These are phyloP conservation scores for Hippoglossus stenolepis DNA, from an alignment of 2,113 vertebrate species.

Conservation along the genomic window DNA sequence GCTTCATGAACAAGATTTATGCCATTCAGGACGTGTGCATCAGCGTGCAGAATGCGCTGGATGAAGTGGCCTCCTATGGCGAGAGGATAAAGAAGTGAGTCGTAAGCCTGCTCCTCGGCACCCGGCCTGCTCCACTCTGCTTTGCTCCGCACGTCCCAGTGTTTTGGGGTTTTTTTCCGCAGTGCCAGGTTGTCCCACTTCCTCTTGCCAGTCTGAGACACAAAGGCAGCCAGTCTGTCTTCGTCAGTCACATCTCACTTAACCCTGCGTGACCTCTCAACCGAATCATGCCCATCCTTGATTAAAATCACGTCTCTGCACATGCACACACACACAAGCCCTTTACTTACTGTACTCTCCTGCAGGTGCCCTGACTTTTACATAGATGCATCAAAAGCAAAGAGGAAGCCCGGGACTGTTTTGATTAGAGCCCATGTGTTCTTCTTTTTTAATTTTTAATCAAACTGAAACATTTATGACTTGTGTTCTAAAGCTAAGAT, in stretches of 20 bases:
- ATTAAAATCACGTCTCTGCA: too few species aligned
- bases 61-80: slow-evolving; percentile 95
- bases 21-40: slow-evolving; percentile 98
- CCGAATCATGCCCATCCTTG: slow-evolving; percentile 36
- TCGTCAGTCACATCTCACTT: slow-evolving; percentile 52
- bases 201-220: slow-evolving; percentile 49
- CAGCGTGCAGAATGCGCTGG: slow-evolving; percentile 95
- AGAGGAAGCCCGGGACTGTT: too few species aligned
- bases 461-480: too few species aligned
- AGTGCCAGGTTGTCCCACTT: slow-evolving; percentile 58
- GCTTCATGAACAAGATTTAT: slow-evolving; percentile 98
- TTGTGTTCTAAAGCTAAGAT: too few species aligned
- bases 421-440: too few species aligned
- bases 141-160: slow-evolving; percentile 44
- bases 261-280: slow-evolving; percentile 43
- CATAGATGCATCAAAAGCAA: too few species aligned
- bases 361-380: too few species aligned
- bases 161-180: slow-evolving; percentile 14
- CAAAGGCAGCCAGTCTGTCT: slow-evolving; percentile 46
- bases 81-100: slow-evolving; percentile 99
- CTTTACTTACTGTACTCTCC: too few species aligned
- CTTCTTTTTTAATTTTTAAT: too few species aligned
- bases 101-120: slow-evolving; percentile 72
- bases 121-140: slow-evolving; percentile 56
- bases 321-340: too few species aligned